phyloP scores from a whole-genome alignment of 2,888 invertebrate species.

The Deladenus siricidicola region DNA sequence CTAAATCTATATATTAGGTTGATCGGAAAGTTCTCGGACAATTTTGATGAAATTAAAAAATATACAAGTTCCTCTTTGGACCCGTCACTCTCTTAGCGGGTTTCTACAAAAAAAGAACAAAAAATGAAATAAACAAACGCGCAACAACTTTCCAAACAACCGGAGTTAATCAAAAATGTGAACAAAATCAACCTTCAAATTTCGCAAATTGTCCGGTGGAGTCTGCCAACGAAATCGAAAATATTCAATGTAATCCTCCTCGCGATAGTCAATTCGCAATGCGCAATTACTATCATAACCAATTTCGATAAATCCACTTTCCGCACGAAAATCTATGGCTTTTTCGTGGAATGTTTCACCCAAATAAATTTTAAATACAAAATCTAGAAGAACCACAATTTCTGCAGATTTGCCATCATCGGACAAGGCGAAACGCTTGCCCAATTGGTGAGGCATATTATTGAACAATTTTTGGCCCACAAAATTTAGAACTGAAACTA shows the following conservation, averaged over 20 bases:
- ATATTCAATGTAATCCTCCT: background rate
- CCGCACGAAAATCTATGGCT: no score
- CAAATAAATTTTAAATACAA: background rate
- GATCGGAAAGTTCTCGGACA: no score
- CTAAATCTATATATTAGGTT: no score
- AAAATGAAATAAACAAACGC: background rate
- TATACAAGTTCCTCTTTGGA: no score
- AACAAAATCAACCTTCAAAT: background rate
- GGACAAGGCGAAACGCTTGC: background rate
- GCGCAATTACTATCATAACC: background rate
- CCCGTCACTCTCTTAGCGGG: no score
- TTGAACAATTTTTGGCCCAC: no score
- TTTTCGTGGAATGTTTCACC: slow-evolving; percentile 1
- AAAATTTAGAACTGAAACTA: no score
- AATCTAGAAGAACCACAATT: background rate
- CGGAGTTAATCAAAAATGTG: background rate
- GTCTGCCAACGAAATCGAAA: slow-evolving; percentile 3
- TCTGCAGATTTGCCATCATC: background rate
- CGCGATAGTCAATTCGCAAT: background rate
- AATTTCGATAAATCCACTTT: background rate
- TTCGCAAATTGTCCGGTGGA: background rate
- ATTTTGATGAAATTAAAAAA: no score
- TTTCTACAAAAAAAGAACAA: slow-evolving; percentile 1
- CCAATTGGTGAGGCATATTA: background rate
- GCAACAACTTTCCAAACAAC: background rate